Base-by-base conservation (phyloP, 2,113 vertebrate genomes). In the Gymnogyps californianus region DNA sequence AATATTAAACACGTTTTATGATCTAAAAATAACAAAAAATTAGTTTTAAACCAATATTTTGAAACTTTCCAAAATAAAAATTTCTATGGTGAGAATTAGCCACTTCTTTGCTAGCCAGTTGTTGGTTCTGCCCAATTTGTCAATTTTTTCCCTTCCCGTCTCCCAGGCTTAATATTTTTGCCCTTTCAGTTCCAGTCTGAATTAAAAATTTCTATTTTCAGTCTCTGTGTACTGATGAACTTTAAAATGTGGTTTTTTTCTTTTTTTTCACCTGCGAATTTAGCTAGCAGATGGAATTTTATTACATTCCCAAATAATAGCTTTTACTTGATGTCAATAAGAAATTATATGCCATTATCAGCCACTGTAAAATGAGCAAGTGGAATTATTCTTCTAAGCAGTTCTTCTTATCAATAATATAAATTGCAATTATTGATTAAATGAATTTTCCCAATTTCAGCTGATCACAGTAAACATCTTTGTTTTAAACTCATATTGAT, bases 401-500 rank as follows among this genome's bases (percentile, higher is more conserved):
- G 61, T 97, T 97, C 84, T 97, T 74, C 83, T 93, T 96, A 97
- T 96, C 97, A 97, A 70, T 92, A 97, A 96, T 88, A 93, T 85
- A 98, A 98, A 97, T 87, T 98, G 64, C 67, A 98, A 52, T 97
- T 98, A 97, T 96, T 97, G 77, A 83, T 95, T 98, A 90, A 96
- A 98, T 59, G 81, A 91, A 89, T 97, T 97, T 96, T 96, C 58
- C 93, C 89, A 95, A 74, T 98, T 98, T 97, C 96, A 97, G 89
- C 79, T 96, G 95, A 97, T 98, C 97, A 96, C 81, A 91, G 93
- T 95, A 97, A 98, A 95, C 93, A 93, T 96, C 92, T 94, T 80
- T 98, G 94, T 97, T 97, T 97, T 97, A 97, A 98, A 97, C 67
- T 97, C 94, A 97, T 89, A 91, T 93, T 96, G 81, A 95, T 97